Evolutionary conservation across 2,797 vertebrate genomes (phyloP), one percentile per base, ranked within the genome.

Genomic region (Enoplosus armatus): DNA sequence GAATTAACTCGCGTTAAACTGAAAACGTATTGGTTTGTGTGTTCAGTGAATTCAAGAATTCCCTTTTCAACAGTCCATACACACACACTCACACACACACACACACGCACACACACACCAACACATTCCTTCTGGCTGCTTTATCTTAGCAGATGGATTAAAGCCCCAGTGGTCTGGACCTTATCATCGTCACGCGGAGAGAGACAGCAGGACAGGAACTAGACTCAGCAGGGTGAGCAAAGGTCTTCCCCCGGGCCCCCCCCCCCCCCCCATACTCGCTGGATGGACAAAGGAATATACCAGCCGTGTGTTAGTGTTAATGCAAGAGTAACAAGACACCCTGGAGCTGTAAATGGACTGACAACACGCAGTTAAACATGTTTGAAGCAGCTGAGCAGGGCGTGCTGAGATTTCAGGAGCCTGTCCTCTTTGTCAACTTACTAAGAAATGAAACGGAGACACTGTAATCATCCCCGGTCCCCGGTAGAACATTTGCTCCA

Each of bases 111-210:
- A 60, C 58, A 56, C 50, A 60, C 55, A 33, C 27, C 10, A 53
- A 65, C 37, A 71, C 39, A 20, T 43, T 63, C 65, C 41, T 66
- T 39, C 62, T 77, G 79, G 50, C 53, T 18, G 55, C 45, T 77
- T 66, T 80, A 63, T 73, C 60, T 77, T 43, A 67, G 75, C 80
- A 89, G 87, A 89, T 85, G 83, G 80, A 77, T 35, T 54, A 64
- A 53, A 69, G 55, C 72, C 73, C 66, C 70, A 37, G 72, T 45
- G 59, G 51, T 77, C 83, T 85, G 85, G 83, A 71, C 76, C 53
- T 64, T 64, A 75, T 77, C 77, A 63, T 55, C 56, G 39, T 59
- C 71, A 79, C 72, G 72, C 62, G 47, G 56, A 64, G 82, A 43
- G 48, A 68, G 63, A 51, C 76, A 66, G 77, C 60, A 77, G 70